These are phyloP conservation scores for Isaurus tuberculatus DNA, from an alignment of 92 coral and sea anemone genomes.

Conservation along the genomic window DNA sequence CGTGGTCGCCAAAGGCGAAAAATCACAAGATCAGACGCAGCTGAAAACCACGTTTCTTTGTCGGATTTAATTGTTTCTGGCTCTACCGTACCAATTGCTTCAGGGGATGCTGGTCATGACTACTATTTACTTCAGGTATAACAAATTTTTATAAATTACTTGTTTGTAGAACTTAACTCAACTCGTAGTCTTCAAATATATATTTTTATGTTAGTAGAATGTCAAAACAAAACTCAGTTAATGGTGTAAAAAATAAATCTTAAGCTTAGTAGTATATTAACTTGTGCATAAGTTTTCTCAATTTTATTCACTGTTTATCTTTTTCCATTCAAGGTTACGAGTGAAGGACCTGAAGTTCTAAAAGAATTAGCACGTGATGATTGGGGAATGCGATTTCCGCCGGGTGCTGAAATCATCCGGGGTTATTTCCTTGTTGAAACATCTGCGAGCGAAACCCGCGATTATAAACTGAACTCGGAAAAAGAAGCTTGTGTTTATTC, in stretches of 20 bases:
- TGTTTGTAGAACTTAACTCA: not conserved
- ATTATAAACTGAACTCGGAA: not conserved
- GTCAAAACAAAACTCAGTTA: not conserved
- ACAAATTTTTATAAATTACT: not conserved
- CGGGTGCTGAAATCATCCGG: not conserved
- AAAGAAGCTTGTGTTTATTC: constrained; percentile 13
- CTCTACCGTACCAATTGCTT: constrained; percentile 17
- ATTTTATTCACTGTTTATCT: not conserved
- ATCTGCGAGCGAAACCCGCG: not conserved
- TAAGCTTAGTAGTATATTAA: too few species aligned
- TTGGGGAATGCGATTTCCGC: constrained; percentile 18
- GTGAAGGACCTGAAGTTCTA: constrained; percentile 13
- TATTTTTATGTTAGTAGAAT: too few species aligned
- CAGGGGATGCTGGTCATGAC: constrained; percentile 16
- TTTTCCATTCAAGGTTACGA: not conserved
- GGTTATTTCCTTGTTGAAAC: constrained; percentile 18
- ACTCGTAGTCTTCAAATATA: too few species aligned
- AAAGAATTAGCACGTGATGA: not conserved
- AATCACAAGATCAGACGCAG: constrained; percentile 16
- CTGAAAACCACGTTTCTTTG: too few species aligned
- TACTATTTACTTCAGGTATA: constrained; percentile 14
- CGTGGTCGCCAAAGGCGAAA: not conserved
- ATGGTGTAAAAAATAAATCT: too few species aligned
- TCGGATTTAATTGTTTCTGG: constrained; percentile 8
- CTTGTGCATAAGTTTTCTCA: too few species aligned